Conservation (phyloP, 2,888 invertebrate species). For the Yponomeuta plumbellus region DNA sequence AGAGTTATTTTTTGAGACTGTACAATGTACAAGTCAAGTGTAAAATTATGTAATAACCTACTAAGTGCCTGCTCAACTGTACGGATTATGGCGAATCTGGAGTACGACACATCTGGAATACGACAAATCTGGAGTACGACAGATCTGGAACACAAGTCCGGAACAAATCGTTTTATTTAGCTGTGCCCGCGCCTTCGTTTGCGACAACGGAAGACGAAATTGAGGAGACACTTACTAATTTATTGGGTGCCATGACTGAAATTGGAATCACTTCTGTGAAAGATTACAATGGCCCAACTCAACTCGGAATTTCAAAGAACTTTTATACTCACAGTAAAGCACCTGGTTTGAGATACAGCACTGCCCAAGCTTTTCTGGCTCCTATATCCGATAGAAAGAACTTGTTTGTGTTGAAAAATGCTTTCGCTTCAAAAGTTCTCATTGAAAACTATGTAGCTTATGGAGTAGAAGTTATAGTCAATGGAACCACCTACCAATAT, state of each 20-base stretch:
- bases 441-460: constrained; percentile 9
- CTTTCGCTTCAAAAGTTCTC: constrained; percentile 16
- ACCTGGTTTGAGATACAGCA: constrained; percentile 5
- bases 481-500: constrained; percentile 9
- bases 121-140: too few relatives aligned
- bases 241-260: neutral
- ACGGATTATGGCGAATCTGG: too few relatives aligned
- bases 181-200: too few relatives aligned
- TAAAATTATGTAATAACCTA: too few relatives aligned
- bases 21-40: too few relatives aligned
- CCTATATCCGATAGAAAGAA: constrained; percentile 13
- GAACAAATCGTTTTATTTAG: too few relatives aligned
- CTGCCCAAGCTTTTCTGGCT: constrained; percentile 13
- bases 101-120: too few relatives aligned
- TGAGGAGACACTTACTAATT: neutral
- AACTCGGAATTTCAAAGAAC: constrained; percentile 8
- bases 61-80: too few relatives aligned
- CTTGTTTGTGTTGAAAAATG: constrained; percentile 15
- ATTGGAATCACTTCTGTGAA: neutral
- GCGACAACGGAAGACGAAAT: neutral
- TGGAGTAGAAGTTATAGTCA: constrained; percentile 13
- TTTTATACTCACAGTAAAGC: neutral
- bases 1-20: too few relatives aligned
- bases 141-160: too few relatives aligned
- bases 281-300: constrained; percentile 15